phyloP scores from a whole-genome alignment of 1,140 invertebrate genomes.

The Lamellibrachia luymesi region DNA sequence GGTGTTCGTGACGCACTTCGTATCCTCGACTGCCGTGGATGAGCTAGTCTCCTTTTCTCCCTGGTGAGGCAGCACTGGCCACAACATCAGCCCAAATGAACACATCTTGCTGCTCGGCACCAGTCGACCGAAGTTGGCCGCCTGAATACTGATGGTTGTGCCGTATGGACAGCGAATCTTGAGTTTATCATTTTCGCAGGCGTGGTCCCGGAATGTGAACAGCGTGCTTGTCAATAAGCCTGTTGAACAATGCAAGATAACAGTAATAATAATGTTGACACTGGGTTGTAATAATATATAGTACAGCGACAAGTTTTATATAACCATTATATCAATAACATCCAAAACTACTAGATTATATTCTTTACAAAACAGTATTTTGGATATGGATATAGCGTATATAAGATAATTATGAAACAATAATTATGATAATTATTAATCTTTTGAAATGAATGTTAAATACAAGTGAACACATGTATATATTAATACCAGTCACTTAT shows the following conservation, averaged over 20 bases:
- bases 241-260: slow-evolving; percentile 50
- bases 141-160: slow-evolving; percentile 82
- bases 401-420: too few species aligned
- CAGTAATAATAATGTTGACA: too few species aligned
- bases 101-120: slow-evolving; percentile 44
- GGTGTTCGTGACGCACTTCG: slow-evolving; percentile 46
- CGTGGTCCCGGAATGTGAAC: slow-evolving; percentile 80
- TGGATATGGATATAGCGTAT: too few species aligned
- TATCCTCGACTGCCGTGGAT: slow-evolving; percentile 38
- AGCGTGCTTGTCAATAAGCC: slow-evolving; percentile 83
- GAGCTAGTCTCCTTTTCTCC: neutral
- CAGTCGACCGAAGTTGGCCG: slow-evolving; percentile 67
- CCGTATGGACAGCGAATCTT: slow-evolving; percentile 79
- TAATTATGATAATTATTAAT: too few species aligned
- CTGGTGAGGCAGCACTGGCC: neutral
- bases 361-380: too few species aligned
- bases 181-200: slow-evolving; percentile 83
- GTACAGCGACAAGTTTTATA: too few species aligned
- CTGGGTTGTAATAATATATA: too few species aligned
- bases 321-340: too few species aligned
- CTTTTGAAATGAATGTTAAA: too few species aligned
- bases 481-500: too few species aligned
- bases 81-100: slow-evolving; percentile 22
- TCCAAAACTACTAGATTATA: too few species aligned
- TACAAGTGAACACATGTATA: too few species aligned